Percentiles rank a stretch among this genome's conserved stretches.
Conservation (phyloP, 2,888 invertebrate species). For the Syrphus vitripennis region DNA sequence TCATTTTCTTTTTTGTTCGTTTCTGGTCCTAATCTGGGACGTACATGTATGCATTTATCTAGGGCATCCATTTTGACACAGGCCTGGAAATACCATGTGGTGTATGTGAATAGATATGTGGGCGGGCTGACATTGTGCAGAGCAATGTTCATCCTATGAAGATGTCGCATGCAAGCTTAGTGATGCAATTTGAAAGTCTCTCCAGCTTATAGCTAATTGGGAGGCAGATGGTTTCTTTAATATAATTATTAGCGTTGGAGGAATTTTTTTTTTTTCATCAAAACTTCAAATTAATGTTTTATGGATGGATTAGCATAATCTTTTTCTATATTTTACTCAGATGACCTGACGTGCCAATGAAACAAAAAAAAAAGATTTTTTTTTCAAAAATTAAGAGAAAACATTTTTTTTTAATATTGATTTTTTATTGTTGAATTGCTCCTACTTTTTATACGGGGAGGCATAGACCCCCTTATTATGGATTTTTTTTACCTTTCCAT, state of each 20-base stretch:
- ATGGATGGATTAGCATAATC: too few relatives aligned
- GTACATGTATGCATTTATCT: constrained; percentile 42
- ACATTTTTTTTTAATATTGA: too few relatives aligned
- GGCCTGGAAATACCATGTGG: constrained; percentile 15
- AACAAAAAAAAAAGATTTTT: too few relatives aligned
- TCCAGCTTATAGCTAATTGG: constrained; percentile 2
- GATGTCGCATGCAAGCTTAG: constrained; percentile 29
- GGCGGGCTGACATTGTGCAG: background rate
- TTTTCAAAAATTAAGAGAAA: too few relatives aligned
- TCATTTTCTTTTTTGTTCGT: background rate
- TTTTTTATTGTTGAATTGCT: too few relatives aligned
- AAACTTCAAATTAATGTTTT: too few relatives aligned
- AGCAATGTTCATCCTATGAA: background rate
- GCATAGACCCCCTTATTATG: too few relatives aligned
- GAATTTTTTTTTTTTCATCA: background rate
- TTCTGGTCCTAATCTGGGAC: constrained; percentile 23
- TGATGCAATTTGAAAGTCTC: background rate
- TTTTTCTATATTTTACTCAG: too few relatives aligned
- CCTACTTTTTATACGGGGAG: too few relatives aligned
- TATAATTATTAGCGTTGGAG: background rate
- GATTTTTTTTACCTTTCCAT: too few relatives aligned
- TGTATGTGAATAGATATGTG: background rate
- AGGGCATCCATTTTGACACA: constrained; percentile 43
- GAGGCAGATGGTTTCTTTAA: background rate
- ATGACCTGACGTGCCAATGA: too few relatives aligned